These are phyloP conservation scores for Drosophila prosaltans DNA, from an alignment of 1,140 invertebrate species.

Conservation along the genomic window DNA sequence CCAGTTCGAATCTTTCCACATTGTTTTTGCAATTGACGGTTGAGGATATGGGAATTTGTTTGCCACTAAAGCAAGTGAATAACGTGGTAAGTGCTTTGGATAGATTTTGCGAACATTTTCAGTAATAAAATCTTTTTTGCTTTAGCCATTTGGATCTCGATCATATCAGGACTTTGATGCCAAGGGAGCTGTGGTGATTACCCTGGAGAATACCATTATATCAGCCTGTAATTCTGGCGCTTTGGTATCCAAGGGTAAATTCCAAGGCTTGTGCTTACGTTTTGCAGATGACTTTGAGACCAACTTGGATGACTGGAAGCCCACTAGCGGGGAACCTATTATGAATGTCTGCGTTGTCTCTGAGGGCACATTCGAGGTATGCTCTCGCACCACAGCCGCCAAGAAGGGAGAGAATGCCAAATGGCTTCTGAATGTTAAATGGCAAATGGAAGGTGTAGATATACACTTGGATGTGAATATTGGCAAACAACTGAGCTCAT, in stretches of 20 bases:
- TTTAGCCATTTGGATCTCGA: slow-evolving; percentile 86
- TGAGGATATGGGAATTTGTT: slow-evolving; percentile 97
- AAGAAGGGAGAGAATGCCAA: slow-evolving; percentile 96
- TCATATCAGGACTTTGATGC: slow-evolving; percentile 90
- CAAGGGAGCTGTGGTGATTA: slow-evolving; percentile 95
- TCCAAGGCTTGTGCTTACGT: slow-evolving; percentile 93
- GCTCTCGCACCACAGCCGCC: slow-evolving; percentile 93
- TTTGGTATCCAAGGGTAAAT: slow-evolving; percentile 90
- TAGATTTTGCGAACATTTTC: slow-evolving; percentile 18
- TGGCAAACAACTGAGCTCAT: slow-evolving; percentile 95
- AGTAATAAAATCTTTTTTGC: slow-evolving; percentile 50
- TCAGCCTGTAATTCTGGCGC: slow-evolving; percentile 94
- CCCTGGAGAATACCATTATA: slow-evolving; percentile 96
- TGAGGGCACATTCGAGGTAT: slow-evolving; percentile 99
- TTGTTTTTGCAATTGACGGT: slow-evolving; percentile 97
- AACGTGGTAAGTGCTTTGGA: slow-evolving; percentile 47
- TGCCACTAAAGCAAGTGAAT: slow-evolving; percentile 93
- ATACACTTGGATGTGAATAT: slow-evolving; percentile 98
- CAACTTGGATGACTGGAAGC: slow-evolving; percentile 98
- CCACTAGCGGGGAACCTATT: slow-evolving; percentile 91
- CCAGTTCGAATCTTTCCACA: slow-evolving; percentile 91
- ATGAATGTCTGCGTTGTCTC: slow-evolving; percentile 98
- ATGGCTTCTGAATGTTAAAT: slow-evolving; percentile 98
- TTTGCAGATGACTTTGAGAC: slow-evolving; percentile 99
- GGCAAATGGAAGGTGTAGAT: slow-evolving; percentile 99